These are phyloP conservation scores for Oopsacas minuta DNA, from an alignment of 37 sponge, comb jelly and placozoan species.

Conservation along the genomic window DNA sequence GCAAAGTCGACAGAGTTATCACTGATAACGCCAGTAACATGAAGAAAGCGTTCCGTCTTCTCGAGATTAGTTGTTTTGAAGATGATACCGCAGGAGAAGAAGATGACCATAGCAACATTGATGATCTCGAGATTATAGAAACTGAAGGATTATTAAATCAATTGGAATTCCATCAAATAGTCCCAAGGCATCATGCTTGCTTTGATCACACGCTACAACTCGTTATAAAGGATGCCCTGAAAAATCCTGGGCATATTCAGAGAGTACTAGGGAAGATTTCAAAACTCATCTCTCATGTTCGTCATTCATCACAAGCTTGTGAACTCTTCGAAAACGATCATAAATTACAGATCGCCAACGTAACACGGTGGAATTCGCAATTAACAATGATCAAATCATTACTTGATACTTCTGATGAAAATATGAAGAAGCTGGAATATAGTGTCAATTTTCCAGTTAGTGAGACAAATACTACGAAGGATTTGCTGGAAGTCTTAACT, in stretches of 20 bases:
- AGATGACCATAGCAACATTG: background rate
- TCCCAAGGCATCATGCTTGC: background rate
- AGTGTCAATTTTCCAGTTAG: background rate
- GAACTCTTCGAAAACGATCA: background rate
- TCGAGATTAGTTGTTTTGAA: background rate
- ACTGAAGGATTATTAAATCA: too few relatives aligned
- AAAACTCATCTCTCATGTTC: background rate
- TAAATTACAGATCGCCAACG: background rate
- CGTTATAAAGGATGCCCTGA: background rate
- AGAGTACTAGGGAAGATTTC: background rate
- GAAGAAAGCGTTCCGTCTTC: background rate
- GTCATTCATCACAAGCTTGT: background rate
- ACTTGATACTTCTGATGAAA: background rate
- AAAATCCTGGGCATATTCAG: background rate
- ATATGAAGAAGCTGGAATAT: background rate
- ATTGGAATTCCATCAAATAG: background rate
- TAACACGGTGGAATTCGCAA: background rate
- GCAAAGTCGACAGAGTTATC: background rate
- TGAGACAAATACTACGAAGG: background rate
- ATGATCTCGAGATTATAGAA: background rate
- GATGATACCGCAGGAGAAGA: background rate
- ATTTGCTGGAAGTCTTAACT: background rate
- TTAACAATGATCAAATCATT: slow-evolving; percentile 3
- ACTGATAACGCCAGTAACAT: background rate
- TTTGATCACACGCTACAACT: background rate